phyloP scores from a whole-genome alignment of 64 coral and sea anemone species.

The Porites australiensis region DNA sequence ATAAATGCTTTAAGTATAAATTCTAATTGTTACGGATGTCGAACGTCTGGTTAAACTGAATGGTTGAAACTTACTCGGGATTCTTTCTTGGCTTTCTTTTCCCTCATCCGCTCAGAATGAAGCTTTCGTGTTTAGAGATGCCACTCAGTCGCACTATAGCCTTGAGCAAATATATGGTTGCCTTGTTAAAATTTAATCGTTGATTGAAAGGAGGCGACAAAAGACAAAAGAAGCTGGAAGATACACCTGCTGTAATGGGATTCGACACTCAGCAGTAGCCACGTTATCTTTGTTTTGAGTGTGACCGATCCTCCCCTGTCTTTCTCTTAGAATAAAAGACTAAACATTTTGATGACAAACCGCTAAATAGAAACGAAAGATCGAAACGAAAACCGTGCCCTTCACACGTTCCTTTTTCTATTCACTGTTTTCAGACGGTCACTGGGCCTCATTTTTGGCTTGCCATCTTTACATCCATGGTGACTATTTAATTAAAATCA shows the following conservation, averaged over 20 bases:
- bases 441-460: too few species aligned
- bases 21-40: not conserved
- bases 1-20: not conserved
- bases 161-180: conserved; percentile 1
- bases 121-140: not conserved
- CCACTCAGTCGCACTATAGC: not conserved
- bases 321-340: not conserved
- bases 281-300: conserved; percentile 10
- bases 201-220: not conserved
- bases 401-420: not conserved
- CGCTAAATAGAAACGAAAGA: not conserved
- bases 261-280: not conserved
- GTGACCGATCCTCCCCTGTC: not conserved
- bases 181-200: conserved; percentile 34
- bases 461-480: too few species aligned
- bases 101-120: not conserved
- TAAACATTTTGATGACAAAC: not conserved
- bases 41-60: not conserved
- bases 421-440: not conserved
- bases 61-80: not conserved
- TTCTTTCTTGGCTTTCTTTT: not conserved
- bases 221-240: not conserved
- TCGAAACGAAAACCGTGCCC: too few species aligned
- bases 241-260: conserved; percentile 47
- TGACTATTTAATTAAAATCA: too few species aligned